Base-by-base conservation (phyloP, 2,888 invertebrate species). In the Craniophora ligustri region DNA sequence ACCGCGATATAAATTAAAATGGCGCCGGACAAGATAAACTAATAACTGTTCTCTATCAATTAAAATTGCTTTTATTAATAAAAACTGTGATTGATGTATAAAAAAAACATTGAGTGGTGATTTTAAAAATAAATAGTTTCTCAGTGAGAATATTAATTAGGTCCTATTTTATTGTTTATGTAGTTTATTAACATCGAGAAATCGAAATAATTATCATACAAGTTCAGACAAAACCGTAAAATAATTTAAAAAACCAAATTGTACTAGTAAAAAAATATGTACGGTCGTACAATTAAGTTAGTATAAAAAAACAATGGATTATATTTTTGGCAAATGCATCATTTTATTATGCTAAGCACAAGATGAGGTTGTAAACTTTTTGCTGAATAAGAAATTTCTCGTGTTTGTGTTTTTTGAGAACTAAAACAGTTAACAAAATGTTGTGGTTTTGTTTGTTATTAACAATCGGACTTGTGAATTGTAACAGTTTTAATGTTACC, bases 391-490 rank as follows among this genome's bases (percentile, higher is more conserved):
- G 36, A 59, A 53, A 8, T 23, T n/a, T 26, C 3, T 4, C 36
- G 61, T 71, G 55, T 34, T 13, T 46, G 51, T 56, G 49, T 42
- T 32, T 21, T 23, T 13, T 1, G 10, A 35, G 4, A 8, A 23
- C 7, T 11, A 7, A n/a, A n/a, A n/a, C 39, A 64, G 57, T 51
- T 26, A n/a, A 30, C 32, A 72, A 50, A 46, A 80, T 81, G 79
- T 34, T 62, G 48, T 63, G 64, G 63, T 31, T 77, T 32, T 65
- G 42, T 40, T 47, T 79, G 39, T 16, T 75, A 1, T 35, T 76
- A 13, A 15, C 59, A 11, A 45, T 77, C 44, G 69, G 64, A 14
- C 23, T 54, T 35, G 70, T 58, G 26, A 64, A 46, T 2, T 48
- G 71, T 38, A 61, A 69, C 49, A 46, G 38, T 36, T 26, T 30